Conservation (phyloP, 2,113 vertebrate species). For the Gallinago jamesoni region DNA sequence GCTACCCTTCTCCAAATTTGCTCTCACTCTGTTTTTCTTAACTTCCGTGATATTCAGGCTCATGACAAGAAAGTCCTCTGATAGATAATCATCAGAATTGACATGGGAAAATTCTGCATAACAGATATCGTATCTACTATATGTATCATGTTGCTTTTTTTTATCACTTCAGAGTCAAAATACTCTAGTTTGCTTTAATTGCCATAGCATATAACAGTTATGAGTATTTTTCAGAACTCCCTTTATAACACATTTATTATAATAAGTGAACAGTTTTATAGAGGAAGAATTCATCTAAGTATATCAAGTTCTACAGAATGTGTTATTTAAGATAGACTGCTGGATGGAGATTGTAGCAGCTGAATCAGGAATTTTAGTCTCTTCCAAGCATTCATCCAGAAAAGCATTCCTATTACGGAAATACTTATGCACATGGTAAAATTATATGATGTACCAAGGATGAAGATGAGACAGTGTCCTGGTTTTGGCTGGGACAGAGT, state of each 20-base stretch:
- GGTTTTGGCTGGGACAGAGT: neutral
- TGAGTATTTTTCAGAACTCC: neutral
- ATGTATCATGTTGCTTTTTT: no score
- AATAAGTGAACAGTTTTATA: neutral
- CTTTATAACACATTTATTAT: neutral
- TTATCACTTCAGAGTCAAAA: neutral
- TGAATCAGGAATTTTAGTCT: neutral
- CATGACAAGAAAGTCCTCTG: neutral
- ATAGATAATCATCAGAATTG: neutral
- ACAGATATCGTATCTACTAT: neutral
- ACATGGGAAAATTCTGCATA: neutral
- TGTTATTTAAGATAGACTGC: neutral
- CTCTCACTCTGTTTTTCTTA: neutral
- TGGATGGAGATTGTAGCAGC: neutral
- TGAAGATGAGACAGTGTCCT: neutral
- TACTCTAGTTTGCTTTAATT: neutral
- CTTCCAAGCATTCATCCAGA: neutral
- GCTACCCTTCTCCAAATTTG: neutral
- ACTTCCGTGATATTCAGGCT: neutral
- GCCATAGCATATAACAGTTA: neutral
- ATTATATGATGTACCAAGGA: neutral
- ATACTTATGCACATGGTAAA: neutral
- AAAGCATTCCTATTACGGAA: neutral
- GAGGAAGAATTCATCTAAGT: neutral
- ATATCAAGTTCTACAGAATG: neutral